Base-by-base conservation (phyloP, 2,797 vertebrate genomes). In the Hoplostethus atlanticus region DNA sequence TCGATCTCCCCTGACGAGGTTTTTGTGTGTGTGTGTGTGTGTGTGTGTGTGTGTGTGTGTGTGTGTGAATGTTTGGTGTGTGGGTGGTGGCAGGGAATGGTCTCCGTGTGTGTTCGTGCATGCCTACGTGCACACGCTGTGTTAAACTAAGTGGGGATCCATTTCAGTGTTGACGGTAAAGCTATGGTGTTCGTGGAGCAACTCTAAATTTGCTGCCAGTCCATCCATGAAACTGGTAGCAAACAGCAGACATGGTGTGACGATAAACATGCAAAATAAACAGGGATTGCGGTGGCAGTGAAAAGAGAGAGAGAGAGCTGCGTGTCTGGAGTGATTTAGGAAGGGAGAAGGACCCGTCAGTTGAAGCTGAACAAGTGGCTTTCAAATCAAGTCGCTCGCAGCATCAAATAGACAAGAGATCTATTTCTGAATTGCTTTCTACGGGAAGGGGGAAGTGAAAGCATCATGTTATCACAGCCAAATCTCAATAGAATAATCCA, bases 181-280 rank as follows among this genome's bases (percentile, higher is more conserved):
- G 78, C 79, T 13, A n/a, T n/a, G 57, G 81, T 83, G 87, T 90
- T 90, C 81, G 81, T 87, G 84, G 85, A 71, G 84, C 85, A 83
- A 55, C 79, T 84, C 84, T 62, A 80, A 86, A 91, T 21, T 84
- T 80, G 87, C 87, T 90, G 90, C 87, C 87, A 88, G 86, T 89
- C 79, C 87, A 83, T 86, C 87, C 81, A 84, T 88, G 88, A 89
- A 86, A 77, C 85, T 87, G 88, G 79, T 81, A 75, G 88, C 89
- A 93, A 91, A 92, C 90, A 90, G 85, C 68, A 65, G 82, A 88
- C 71, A 36, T 77, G 84, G 86, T 88, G 90, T 90, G 86, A 92
- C 87, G 85, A 86, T 90, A 91, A 93, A 92, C 88, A 92, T 84
- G 85, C 91, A 88, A 88, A 91, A 85, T 81, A 91, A 89, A 89